Percentiles rank a stretch among this genome's conserved stretches.
Evolutionary conservation across 1,140 invertebrate species (phyloP).

Genomic region (Theocolax elegans): DNA sequence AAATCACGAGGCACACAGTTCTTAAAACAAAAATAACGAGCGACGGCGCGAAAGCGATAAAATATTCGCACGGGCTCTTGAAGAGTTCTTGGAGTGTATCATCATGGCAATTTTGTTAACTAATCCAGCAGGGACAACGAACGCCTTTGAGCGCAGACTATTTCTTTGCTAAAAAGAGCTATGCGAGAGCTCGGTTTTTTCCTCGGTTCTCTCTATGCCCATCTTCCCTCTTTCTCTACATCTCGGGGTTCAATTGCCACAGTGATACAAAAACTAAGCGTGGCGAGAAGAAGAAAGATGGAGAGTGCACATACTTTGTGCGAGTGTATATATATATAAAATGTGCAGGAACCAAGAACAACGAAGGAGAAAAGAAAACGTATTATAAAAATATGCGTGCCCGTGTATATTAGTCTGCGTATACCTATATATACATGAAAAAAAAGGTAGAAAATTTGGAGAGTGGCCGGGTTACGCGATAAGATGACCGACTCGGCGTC

Average conservation of each 20-base stretch:
- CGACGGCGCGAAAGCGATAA: not conserved
- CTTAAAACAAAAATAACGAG: too few species aligned
- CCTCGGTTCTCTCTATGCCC: not conserved
- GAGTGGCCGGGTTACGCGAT: slow-evolving; percentile 18
- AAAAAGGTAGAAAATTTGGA: slow-evolving; percentile 19
- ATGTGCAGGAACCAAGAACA: too few species aligned
- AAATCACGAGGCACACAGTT: too few species aligned
- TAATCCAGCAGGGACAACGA: not conserved
- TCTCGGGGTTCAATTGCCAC: not conserved
- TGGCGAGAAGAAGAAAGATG: not conserved
- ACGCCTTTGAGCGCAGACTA: not conserved
- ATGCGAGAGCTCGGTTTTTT: not conserved
- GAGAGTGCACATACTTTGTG: too few species aligned
- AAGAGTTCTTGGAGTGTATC: slow-evolving; percentile 17
- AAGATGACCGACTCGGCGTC: slow-evolving; percentile 17
- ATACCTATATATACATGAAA: too few species aligned
- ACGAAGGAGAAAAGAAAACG: too few species aligned
- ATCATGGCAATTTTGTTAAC: slow-evolving; percentile 22
- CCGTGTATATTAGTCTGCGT: too few species aligned
- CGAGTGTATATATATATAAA: too few species aligned
- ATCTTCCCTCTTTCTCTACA: not conserved
- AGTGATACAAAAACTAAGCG: not conserved
- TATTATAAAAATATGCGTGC: too few species aligned
- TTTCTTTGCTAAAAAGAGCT: too few species aligned
- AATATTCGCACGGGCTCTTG: not conserved